Percentiles rank a stretch among this genome's conserved stretches.
Evolutionary conservation across 2,113 vertebrate genomes (phyloP).

Genomic region (Chelonoidis abingdonii): DNA sequence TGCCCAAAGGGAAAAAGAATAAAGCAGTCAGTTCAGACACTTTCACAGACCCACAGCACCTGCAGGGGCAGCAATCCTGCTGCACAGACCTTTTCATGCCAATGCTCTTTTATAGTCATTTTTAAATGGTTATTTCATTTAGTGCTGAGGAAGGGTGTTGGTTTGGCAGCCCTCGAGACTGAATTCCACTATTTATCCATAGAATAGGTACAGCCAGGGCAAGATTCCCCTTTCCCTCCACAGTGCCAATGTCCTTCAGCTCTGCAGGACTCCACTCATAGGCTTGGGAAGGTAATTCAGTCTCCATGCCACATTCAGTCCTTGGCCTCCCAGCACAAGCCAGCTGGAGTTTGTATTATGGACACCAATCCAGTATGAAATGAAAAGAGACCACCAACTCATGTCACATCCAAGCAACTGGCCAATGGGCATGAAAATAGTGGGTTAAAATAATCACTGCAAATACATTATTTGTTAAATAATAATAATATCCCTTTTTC

Average conservation of each 20-base stretch:
- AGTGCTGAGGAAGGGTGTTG: background rate
- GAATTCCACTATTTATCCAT: background rate
- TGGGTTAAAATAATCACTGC: background rate
- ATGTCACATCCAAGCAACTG: background rate
- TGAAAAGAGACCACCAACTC: accelerated
- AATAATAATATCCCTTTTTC: background rate
- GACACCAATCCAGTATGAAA: background rate
- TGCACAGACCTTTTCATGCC: background rate
- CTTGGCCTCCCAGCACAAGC: background rate
- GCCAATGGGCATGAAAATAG: background rate
- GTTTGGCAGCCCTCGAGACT: background rate
- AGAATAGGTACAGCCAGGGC: background rate
- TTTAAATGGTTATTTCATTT: constrained; percentile 13
- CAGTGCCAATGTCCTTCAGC: background rate
- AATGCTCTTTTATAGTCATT: background rate
- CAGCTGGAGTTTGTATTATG: background rate
- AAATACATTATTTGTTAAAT: background rate
- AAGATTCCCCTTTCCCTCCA: background rate
- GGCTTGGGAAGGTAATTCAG: background rate
- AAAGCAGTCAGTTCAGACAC: background rate
- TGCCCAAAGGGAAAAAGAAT: background rate
- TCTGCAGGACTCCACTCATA: background rate
- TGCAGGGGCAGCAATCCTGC: background rate
- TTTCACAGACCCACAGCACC: background rate
- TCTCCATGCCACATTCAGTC: background rate